These are phyloP conservation scores for Ceratosolen solmsi DNA, from an alignment of 1,140 invertebrate genomes.

Conservation along the genomic window DNA sequence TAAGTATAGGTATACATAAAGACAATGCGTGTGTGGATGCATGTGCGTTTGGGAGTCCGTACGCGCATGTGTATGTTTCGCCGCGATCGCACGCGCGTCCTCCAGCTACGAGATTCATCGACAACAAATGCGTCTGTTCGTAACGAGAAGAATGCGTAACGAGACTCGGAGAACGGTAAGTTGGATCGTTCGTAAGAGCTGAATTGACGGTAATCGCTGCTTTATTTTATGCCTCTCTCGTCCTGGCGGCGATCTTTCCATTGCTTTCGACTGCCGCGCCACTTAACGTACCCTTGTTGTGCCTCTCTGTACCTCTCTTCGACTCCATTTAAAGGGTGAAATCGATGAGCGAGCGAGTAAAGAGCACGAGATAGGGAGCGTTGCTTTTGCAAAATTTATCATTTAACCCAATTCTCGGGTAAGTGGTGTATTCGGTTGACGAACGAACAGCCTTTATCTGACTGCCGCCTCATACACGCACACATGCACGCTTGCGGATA, in stretches of 20 bases:
- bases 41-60: not conserved
- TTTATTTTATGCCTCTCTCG: not conserved
- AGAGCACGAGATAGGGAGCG: not conserved
- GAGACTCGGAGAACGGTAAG: conserved; percentile 34
- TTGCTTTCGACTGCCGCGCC: conserved; percentile 27
- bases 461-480: not conserved
- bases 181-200: not conserved
- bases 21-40: not conserved
- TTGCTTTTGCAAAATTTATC: conserved; percentile 38
- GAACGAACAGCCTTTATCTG: not conserved
- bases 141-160: conserved; percentile 40
- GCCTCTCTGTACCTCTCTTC: not conserved
- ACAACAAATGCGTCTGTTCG: conserved; percentile 10
- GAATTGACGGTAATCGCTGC: too few relatives aligned
- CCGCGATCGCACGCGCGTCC: not conserved
- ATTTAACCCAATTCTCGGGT: conserved; percentile 35
- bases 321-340: conserved; percentile 16
- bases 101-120: not conserved
- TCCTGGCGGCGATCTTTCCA: not conserved
- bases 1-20: too few relatives aligned
- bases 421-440: not conserved
- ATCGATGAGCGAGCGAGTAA: conserved; percentile 39
- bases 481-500: not conserved
- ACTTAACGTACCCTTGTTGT: too few relatives aligned
- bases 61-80: not conserved